Evolutionary conservation across 2,113 vertebrate genomes (phyloP), one percentile per base, ranked within the genome.

Genomic region (Oryzias woworae): DNA sequence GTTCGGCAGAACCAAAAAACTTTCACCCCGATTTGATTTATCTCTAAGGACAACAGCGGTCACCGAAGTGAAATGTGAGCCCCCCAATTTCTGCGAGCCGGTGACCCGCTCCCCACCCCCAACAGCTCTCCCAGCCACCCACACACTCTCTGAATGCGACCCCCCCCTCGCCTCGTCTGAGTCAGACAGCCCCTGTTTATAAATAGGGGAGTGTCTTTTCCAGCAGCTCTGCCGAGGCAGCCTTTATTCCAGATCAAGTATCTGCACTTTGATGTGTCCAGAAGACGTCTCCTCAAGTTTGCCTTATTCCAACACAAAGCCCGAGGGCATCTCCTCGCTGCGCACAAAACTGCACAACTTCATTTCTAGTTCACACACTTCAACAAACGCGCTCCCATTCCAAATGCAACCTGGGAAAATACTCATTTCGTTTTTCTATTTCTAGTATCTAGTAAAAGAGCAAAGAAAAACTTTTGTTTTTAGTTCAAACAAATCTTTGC

Each of bases 131-230:
- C 57, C 24, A 41, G 12, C 58, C 36, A 53, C 42, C 20, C 63
- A 26, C 61, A 54, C 51, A 22, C 66, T 45, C 58, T 7, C 72
- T 55, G 44, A 7, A 71, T 69, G 71, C n/a, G 70, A 69, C 73
- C 82, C 71, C 47, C 46, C 17, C 46, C 7, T 81, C 57, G 71
- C 50, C 68, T 62, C 50, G 43, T 74, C 72, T 79, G 46, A 24
- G 65, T 85, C 78, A 75, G 78, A 84, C 77, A 70, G 59, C 61
- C 64, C 58, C 70, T 56, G 82, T 85, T 89, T 89, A 90, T 88
- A 91, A 90, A 92, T 89, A 90, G 89, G 85, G 80, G 87, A 78
- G 83, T 74, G 81, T 86, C 79, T 87, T 78, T 77, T 85, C 75
- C 80, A 85, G 75, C 73, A 73, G 79, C 69, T 79, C 68, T 79